Evolutionary conservation across 2,797 vertebrate genomes (phyloP).

Genomic region (Salarias fasciatus): DNA sequence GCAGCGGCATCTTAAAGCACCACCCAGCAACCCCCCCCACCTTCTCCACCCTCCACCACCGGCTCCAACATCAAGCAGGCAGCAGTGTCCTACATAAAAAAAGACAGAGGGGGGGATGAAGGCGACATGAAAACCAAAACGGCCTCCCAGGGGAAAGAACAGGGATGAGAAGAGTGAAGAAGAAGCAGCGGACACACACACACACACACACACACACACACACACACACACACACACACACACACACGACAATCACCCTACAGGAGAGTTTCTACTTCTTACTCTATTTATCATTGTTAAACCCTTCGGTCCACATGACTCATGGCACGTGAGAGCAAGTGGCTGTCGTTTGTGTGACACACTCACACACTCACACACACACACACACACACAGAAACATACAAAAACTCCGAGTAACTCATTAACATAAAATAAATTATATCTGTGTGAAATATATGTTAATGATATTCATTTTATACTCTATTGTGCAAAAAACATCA

Average conservation of each 20-base stretch:
- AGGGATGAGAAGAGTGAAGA: conserved; percentile 50
- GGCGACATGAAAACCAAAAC: conserved; percentile 60
- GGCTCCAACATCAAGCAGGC: conserved; percentile 63
- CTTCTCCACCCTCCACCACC: background rate
- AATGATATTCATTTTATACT: too few relatives aligned
- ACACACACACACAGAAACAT: background rate
- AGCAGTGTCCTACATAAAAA: conserved; percentile 73
- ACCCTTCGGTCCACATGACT: conserved; percentile 56
- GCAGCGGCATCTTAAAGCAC: conserved; percentile 51
- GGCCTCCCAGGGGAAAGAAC: conserved; percentile 56
- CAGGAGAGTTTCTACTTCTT: conserved; percentile 38
- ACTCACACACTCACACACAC: conserved; percentile 25
- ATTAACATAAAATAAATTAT: background rate
- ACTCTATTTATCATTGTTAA: conserved; percentile 22
- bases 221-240: conserved; percentile 12
- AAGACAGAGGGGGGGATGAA: conserved; percentile 7
- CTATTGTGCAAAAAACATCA: too few relatives aligned
- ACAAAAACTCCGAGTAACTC: too few relatives aligned
- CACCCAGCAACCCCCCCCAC: conserved; percentile 2
- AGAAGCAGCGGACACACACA: conserved; percentile 39
- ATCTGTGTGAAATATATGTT: background rate
- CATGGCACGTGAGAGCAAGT: conserved; percentile 49
- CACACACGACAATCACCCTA: conserved; percentile 15
- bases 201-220: conserved; percentile 36
- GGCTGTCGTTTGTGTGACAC: conserved; percentile 47